Evolutionary conservation across 2,113 vertebrate species (phyloP).

Genomic region (Micromys minutus): DNA sequence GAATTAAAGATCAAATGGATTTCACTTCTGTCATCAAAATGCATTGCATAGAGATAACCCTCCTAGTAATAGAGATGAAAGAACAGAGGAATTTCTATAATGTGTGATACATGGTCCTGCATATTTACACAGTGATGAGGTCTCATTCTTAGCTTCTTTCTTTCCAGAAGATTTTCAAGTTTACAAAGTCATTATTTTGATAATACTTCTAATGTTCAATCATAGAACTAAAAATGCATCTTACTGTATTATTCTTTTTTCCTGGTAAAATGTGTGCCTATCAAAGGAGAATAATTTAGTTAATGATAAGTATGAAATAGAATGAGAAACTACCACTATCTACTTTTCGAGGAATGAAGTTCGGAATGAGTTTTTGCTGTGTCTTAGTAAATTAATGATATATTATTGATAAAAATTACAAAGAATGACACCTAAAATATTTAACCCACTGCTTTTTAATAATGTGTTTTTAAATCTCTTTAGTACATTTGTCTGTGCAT

Average conservation of each 20-base stretch:
- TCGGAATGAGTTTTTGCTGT: background rate
- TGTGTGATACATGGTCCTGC: background rate
- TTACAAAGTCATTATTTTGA: background rate
- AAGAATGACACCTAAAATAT: background rate
- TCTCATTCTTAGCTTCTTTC: background rate
- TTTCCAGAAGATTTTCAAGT: background rate
- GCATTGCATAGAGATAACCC: background rate
- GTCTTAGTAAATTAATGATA: background rate
- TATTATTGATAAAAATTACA: background rate
- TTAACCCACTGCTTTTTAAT: background rate
- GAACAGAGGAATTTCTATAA: background rate
- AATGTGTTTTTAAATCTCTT: background rate
- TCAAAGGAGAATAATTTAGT: background rate
- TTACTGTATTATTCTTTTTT: background rate
- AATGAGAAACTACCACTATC: background rate
- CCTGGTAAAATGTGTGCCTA: background rate
- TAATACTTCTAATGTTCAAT: slow-evolving; percentile 10
- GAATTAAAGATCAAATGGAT: background rate
- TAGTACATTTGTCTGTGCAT: background rate
- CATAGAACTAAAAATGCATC: background rate
- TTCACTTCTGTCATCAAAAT: slow-evolving; percentile 40
- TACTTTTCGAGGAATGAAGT: background rate
- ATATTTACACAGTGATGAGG: background rate
- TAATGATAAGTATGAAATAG: background rate
- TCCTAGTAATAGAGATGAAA: background rate